Base-by-base conservation (phyloP, 2,113 vertebrate species). In the Alces alces region DNA sequence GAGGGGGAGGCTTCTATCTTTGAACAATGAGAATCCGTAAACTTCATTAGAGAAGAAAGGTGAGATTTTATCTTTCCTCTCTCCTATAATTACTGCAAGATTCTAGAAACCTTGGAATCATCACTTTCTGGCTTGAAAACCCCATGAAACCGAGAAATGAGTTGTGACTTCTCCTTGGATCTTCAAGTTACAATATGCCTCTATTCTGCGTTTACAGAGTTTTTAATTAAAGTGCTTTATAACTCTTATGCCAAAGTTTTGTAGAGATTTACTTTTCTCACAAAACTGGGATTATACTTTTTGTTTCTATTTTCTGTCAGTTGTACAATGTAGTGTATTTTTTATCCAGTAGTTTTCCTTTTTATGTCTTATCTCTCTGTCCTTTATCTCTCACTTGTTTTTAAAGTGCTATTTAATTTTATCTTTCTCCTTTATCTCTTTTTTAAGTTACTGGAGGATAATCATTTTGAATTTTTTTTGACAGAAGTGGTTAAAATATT, bases 221-320 rank as follows among this genome's bases (percentile, higher is more conserved):
- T 95, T 96, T 93, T 80, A 73, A 94, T 93, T 89, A 89, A 95
- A 95, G 95, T 89, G 7, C 1, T 55, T 36, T 36, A 47, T 76
- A 43, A 54, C 36, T 96, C 21, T 95, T 36, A 84, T 91, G 50
- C 45, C 70, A 96, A 93, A 23, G 8, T 95, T 86, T 80, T 61
- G n/a, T 92, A 14, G n/a, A 96, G 36, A 93, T 96, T 96, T 91
- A 17, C 4, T 85, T 95, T 96, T 91, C 66, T 95, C 89, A 94
- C 93, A 94, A 70, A 93, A 91, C 70, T 86, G 30, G 27, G 76
- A 91, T 93, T 96, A 82, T 2, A 16, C 2, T 84, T 90, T 91
- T 27, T 95, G 27, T 93, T 94, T 97, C 2, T 78, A 47, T 91
- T 93, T 96, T 94, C 7, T 66, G 27, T 88, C 33, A 61, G 43